A percentile compares a stretch with the other conserved stretches of the same genome.
Evolutionary conservation across 2,113 vertebrate genomes (phyloP).

Genomic region (Boleophthalmus pectinirostris): DNA sequence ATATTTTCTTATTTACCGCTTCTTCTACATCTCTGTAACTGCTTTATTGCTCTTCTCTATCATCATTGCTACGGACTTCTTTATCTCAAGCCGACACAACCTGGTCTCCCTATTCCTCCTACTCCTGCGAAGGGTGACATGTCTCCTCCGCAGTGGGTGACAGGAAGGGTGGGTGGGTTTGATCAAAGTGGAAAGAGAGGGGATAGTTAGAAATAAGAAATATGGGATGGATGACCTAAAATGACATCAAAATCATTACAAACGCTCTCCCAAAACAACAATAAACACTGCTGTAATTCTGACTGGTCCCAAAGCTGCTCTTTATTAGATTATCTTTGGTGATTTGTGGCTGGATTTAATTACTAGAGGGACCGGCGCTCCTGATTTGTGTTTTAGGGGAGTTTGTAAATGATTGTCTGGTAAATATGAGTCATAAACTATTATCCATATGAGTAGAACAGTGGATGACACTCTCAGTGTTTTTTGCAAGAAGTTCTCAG

Average conservation of each 20-base stretch:
- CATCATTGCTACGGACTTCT: slow-evolving; percentile 1
- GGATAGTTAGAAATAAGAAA: slow-evolving; percentile 11
- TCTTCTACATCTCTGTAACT: slow-evolving; percentile 18
- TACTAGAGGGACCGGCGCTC: slow-evolving; percentile 8
- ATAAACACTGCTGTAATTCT: slow-evolving; percentile 11
- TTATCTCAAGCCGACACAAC: slow-evolving; percentile 14
- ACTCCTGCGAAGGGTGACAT: not conserved
- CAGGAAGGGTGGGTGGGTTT: no score
- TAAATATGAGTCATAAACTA: no score
- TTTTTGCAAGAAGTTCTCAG: not conserved
- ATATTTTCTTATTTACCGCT: slow-evolving; percentile 11
- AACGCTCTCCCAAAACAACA: slow-evolving; percentile 4
- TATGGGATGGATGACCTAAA: not conserved
- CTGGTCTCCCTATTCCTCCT: not conserved
- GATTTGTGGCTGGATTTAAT: slow-evolving; percentile 11
- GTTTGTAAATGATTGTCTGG: slow-evolving; percentile 10
- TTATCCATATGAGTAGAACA: no score
- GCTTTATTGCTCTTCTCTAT: not conserved
- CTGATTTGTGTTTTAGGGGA: slow-evolving; percentile 1
- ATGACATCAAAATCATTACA: slow-evolving; percentile 4
- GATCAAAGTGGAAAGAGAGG: slow-evolving; percentile 6
- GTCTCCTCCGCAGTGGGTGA: no score
- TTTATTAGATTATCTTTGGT: slow-evolving; percentile 20
- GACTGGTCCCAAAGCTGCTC: slow-evolving; percentile 5
- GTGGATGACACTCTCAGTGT: no score